Percentiles rank a stretch among this genome's conserved stretches.
These are phyloP conservation scores for Grallaria varia DNA, from an alignment of 2,113 vertebrate genomes.

Conservation along the genomic window DNA sequence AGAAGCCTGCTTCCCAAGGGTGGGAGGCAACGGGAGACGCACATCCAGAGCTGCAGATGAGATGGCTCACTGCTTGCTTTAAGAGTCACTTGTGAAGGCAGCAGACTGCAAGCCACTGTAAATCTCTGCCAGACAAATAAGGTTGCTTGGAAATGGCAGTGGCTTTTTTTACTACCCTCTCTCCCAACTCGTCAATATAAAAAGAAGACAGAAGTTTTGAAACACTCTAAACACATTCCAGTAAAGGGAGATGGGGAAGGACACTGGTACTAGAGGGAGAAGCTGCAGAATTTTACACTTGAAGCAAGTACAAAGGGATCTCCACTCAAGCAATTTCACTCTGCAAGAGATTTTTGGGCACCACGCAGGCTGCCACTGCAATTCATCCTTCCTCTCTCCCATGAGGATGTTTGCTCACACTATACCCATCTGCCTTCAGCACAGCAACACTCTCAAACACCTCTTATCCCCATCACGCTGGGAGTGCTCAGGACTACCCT, in stretches of 20 bases:
- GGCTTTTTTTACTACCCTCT: background rate
- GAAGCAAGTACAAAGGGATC: background rate
- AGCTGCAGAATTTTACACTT: background rate
- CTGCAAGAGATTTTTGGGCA: background rate
- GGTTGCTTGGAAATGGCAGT: background rate
- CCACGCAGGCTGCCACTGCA: background rate
- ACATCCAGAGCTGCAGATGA: background rate
- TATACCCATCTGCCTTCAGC: background rate
- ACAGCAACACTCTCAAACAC: background rate
- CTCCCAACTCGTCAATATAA: rapidly evolving
- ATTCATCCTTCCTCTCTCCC: background rate
- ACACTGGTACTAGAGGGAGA: background rate
- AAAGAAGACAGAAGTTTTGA: background rate
- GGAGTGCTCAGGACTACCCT: background rate
- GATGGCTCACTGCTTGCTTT: background rate
- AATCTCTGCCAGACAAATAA: background rate
- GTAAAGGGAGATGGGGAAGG: background rate
- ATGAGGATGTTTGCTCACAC: rapidly evolving
- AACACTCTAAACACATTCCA: rapidly evolving
- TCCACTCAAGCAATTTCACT: background rate
- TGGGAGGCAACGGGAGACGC: background rate
- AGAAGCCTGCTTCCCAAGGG: background rate
- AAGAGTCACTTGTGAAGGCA: background rate
- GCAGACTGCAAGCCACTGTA: background rate
- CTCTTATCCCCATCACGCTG: background rate